These are phyloP conservation scores for Drosophila parthenogenetica DNA, from an alignment of 2,888 invertebrate species.

Conservation along the genomic window DNA sequence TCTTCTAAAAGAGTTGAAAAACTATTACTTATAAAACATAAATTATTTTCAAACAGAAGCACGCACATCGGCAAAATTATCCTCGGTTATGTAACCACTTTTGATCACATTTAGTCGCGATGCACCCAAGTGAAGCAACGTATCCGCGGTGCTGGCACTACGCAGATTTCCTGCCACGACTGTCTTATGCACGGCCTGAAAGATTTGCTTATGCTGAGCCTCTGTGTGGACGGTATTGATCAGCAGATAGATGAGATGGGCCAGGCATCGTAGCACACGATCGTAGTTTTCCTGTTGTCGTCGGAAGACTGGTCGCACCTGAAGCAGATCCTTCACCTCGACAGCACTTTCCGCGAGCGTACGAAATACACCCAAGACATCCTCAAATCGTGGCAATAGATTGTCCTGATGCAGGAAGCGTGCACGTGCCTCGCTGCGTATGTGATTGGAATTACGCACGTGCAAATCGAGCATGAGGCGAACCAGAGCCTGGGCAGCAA, in stretches of 20 bases:
- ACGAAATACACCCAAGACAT: constrained; percentile 90
- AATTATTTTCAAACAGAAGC: not conserved
- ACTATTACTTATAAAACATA: not conserved
- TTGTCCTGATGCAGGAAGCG: constrained; percentile 83
- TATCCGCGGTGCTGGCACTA: constrained; percentile 90
- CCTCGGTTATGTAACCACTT: constrained; percentile 91
- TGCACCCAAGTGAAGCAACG: constrained; percentile 94
- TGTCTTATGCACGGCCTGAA: constrained; percentile 85
- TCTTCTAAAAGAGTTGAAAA: constrained; percentile 83
- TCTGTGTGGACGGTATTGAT: constrained; percentile 86
- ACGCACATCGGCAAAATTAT: constrained; percentile 86
- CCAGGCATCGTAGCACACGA: constrained; percentile 91
- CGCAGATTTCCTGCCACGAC: constrained; percentile 87
- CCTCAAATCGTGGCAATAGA: constrained; percentile 88
- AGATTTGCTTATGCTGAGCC: constrained; percentile 86
- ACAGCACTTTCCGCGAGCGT: constrained; percentile 88
- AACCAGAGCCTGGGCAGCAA: constrained; percentile 93
- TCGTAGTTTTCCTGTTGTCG: constrained; percentile 93
- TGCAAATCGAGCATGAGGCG: constrained; percentile 92
- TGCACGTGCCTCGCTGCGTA: constrained; percentile 56
- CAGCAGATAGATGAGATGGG: constrained; percentile 91
- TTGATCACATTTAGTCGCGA: constrained; percentile 91
- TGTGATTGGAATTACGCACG: constrained; percentile 86
- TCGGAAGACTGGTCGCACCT: constrained; percentile 89
- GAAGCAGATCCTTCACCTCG: constrained; percentile 86